Percentiles rank a stretch among this genome's conserved stretches.
Evolutionary conservation across 2,888 invertebrate species (phyloP).

Genomic region (Pseudococcus longispinus): DNA sequence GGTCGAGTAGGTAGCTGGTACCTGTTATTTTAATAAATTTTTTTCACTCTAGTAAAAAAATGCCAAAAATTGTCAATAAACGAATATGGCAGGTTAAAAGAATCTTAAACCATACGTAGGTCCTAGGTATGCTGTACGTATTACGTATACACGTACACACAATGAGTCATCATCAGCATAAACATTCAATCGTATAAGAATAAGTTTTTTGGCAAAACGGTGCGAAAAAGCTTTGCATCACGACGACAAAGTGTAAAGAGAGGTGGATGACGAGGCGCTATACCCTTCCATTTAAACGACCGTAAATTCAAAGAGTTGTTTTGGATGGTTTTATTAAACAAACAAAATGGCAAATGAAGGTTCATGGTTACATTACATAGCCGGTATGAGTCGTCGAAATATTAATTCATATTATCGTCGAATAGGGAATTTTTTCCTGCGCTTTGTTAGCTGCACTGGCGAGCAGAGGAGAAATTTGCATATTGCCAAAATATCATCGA

Average conservation of each 20-base stretch:
- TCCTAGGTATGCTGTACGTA: background rate
- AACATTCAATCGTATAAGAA: constrained; percentile 21
- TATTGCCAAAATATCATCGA: background rate
- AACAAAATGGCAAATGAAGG: constrained; percentile 28
- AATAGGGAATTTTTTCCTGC: background rate
- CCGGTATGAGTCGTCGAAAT: constrained; percentile 3
- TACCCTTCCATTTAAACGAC: constrained; percentile 18
- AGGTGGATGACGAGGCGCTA: constrained; percentile 9
- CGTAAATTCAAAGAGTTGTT: constrained; percentile 31
- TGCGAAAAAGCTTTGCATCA: constrained; percentile 15
- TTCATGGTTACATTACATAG: constrained; percentile 40
- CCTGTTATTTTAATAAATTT: background rate
- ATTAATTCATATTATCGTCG: background rate
- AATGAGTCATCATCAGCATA: constrained; percentile 4
- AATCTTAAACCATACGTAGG: background rate
- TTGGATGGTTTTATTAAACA: constrained; percentile 44
- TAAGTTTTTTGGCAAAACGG: constrained; percentile 1
- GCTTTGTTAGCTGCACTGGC: background rate
- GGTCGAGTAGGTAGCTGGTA: background rate
- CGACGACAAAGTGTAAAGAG: constrained; percentile 19
- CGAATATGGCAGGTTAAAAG: background rate
- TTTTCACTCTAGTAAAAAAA: background rate
- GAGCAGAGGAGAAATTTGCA: background rate
- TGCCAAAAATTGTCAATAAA: background rate
- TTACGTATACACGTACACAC: background rate